Evolutionary conservation across 2,113 vertebrate genomes (phyloP).

Genomic region (Muntiacus muntjak): DNA sequence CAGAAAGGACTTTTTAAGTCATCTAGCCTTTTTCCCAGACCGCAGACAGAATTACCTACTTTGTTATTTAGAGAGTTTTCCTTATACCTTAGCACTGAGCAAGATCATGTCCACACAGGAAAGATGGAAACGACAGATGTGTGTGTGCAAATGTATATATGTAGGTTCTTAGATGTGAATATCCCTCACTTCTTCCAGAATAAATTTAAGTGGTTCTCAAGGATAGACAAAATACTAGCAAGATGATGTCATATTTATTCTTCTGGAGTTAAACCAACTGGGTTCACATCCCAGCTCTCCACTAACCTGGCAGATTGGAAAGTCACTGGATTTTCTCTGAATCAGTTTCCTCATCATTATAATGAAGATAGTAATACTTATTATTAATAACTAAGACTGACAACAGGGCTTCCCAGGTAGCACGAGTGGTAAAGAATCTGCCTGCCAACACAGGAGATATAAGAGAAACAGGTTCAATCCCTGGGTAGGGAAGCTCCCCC

Average conservation of each 20-base stretch:
- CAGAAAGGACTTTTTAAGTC: constrained; percentile 60
- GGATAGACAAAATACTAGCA: background rate
- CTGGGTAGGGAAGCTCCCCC: background rate
- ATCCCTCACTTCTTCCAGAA: background rate
- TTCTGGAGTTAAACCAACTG: background rate
- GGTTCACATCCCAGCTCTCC: background rate
- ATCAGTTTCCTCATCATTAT: background rate
- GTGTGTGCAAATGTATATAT: background rate
- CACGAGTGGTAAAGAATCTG: background rate
- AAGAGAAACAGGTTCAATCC: background rate
- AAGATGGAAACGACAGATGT: background rate
- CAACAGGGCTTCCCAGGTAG: background rate
- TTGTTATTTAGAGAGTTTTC: background rate
- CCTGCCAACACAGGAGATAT: background rate
- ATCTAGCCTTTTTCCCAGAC: background rate
- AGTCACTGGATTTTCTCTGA: background rate
- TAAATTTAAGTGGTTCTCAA: background rate
- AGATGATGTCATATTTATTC: background rate
- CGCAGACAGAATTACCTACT: background rate
- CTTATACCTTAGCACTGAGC: background rate
- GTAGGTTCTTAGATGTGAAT: background rate
- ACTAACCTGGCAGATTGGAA: background rate
- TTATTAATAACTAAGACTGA: background rate
- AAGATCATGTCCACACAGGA: background rate
- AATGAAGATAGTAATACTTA: background rate